These are phyloP conservation scores for Phocides pigmalion DNA, from an alignment of 1,140 invertebrate genomes.

Conservation along the genomic window DNA sequence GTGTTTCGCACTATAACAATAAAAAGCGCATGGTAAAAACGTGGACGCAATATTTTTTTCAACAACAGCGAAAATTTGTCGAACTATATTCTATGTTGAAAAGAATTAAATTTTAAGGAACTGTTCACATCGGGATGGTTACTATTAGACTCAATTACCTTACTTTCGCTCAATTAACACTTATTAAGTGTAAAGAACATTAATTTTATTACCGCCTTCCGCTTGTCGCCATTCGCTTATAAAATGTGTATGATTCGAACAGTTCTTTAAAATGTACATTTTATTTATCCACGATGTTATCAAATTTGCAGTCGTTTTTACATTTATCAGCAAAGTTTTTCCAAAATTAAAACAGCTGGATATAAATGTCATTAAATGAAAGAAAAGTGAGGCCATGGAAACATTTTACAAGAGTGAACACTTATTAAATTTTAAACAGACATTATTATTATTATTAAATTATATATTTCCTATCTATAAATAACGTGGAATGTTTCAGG, in stretches of 20 bases:
- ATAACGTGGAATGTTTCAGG: conserved; percentile 38
- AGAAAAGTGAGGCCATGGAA: conserved; percentile 13
- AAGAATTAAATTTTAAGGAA: not conserved
- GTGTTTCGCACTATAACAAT: not conserved
- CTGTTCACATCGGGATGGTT: not conserved
- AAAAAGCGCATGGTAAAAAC: conserved; percentile 32
- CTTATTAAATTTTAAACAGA: conserved; percentile 52
- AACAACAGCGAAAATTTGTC: conserved; percentile 9
- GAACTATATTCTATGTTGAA: not conserved
- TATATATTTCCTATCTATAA: conserved; percentile 55
- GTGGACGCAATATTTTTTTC: conserved; percentile 39
- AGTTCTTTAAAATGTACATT: not conserved
- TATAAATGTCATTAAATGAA: not conserved
- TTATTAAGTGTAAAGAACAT: too few species aligned
- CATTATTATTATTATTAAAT: conserved; percentile 48
- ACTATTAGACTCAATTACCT: too few species aligned
- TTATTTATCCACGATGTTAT: conserved; percentile 7
- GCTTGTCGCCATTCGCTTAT: not conserved
- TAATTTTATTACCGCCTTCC: not conserved
- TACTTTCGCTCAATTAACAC: too few species aligned
- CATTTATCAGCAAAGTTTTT: not conserved
- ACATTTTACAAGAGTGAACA: conserved; percentile 48
- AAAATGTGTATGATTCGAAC: not conserved
- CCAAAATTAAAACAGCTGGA: not conserved
- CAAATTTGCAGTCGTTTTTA: conserved; percentile 9